Evolutionary conservation across 2,888 invertebrate species (phyloP), one percentile per base, ranked within the genome.

Genomic region (Cheilosia soror): DNA sequence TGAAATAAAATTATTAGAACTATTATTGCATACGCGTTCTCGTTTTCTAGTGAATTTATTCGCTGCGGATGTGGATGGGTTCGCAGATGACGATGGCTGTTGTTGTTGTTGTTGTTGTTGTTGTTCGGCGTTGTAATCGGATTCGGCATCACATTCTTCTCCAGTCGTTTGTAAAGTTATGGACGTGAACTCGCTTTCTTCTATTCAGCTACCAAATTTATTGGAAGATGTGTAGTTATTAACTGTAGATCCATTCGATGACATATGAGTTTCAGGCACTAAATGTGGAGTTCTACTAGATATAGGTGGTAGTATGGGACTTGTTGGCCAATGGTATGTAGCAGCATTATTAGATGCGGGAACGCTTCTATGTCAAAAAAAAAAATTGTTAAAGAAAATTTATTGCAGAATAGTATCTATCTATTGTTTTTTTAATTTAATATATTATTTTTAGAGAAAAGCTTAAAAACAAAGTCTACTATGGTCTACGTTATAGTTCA

Each of bases 251-350:
- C 91, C 91, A 89, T 91, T 92, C 90, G 91, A 91, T 91, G 91
- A 89, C 90, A 91, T 91, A 90, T 91, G 91, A 90, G 95, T 95
- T 91, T 96, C 96, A 57, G 96, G 95, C 87, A 96, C 95, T 83
- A 96, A 94, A 91, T 96, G 96, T 87, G 94, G 94, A 88, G 96
- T 95, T 89, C 96, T 93, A 88, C 95, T 94, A 89, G 94, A 94
- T 88, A 95, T 94, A 78, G 95, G 95, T 89, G 96, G 96, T 89
- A 96, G 93, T 88, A 96, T 94, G 87, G 96, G 95, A 91, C 96
- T 96, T 85, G 95, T 95, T 87, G 96, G 96, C 96, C 96, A 96
- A 83, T 96, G 96, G 90, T 96, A 95, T 88, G 95, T 94, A 88
- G 94, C 93, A 88, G 94, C 91, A 90, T 92, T 92, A 90, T 91